Evolutionary conservation across 2,888 invertebrate species (phyloP).

Genomic region (Harpalus rubripes): DNA sequence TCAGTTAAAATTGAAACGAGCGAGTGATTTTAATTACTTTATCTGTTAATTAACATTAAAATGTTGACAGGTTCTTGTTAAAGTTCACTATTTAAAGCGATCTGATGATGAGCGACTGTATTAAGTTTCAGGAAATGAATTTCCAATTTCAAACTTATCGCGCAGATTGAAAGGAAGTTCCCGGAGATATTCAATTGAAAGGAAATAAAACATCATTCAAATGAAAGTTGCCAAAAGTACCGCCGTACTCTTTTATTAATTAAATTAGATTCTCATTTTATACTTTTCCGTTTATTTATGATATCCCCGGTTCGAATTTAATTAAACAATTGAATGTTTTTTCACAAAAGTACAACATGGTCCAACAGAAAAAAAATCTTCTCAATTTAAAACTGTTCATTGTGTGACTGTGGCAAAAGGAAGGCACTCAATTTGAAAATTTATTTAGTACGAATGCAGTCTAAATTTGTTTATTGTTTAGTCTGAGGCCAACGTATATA

Average conservation of each 20-base stretch:
- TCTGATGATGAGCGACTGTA: slow-evolving; percentile 26
- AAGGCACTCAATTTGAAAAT: too few species aligned
- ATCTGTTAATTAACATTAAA: slow-evolving; percentile 23
- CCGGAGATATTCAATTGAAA: not conserved
- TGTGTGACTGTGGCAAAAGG: too few species aligned
- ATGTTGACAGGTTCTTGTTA: slow-evolving; percentile 30
- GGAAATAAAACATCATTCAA: slow-evolving; percentile 17
- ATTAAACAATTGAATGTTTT: too few species aligned
- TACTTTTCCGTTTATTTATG: not conserved
- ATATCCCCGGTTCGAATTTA: not conserved
- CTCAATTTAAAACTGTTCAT: too few species aligned
- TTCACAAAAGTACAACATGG: too few species aligned
- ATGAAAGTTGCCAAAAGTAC: not conserved
- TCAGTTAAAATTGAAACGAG: slow-evolving; percentile 14
- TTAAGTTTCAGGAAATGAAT: slow-evolving; percentile 35
- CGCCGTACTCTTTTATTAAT: not conserved
- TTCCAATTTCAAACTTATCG: slow-evolving; percentile 47
- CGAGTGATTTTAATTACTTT: slow-evolving; percentile 33
- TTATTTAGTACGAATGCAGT: too few species aligned
- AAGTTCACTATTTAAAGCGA: slow-evolving; percentile 18
- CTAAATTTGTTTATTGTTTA: too few species aligned
- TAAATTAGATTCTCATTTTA: slow-evolving; percentile 1
- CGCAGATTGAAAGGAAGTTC: slow-evolving; percentile 28
- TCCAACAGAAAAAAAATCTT: too few species aligned
- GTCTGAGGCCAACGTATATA: too few species aligned